Base-by-base conservation (phyloP, 2,888 invertebrate species). In the Orthonychiurus folsomi region DNA sequence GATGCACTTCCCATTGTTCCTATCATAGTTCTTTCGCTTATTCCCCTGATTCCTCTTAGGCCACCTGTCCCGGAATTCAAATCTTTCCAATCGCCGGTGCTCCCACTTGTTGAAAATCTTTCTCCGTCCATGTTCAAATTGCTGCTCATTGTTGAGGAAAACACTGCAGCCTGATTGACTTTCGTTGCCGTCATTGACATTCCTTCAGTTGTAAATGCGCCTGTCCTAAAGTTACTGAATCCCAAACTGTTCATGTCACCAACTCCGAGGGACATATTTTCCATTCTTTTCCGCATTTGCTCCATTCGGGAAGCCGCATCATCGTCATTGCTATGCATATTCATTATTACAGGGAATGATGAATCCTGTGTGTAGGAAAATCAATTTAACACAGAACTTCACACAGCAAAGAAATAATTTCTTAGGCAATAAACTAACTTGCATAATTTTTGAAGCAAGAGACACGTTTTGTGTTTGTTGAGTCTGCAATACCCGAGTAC, bases 401-500 rank as follows among this genome's bases (percentile, higher is more conserved):
- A n/a, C n/a, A n/a, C n/a, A n/a, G n/a, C n/a, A n/a, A n/a, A n/a
- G n/a, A n/a, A n/a, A n/a, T n/a, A n/a, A n/a, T n/a, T n/a, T n/a
- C n/a, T n/a, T n/a, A n/a, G n/a, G n/a, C n/a, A n/a, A n/a, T n/a
- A n/a, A n/a, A 37, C 37, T 5, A 37, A 37, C 37, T 37, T 37
- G 37, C 37, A 37, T 37, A 15, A 37, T 9, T 15, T 37, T 37
- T 37, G 37, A 37, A 15, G 37, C 37, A 9, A 37, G 37, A 37
- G 37, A 37, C 37, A 37, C 37, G 37, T 37, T 37, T 37, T 37
- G 37, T 9, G 9, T 37, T 15, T 37, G 37, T 27, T 27, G 56
- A 55, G 25, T 55, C 20, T 56, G 56, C n/a, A 56, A 28, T 27
- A 56, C 56, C 28, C 56, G 27, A 21, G 56, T 56, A 9, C 37